phyloP scores from a whole-genome alignment of 2,888 invertebrate species.

The Agapetus fuscipes region DNA sequence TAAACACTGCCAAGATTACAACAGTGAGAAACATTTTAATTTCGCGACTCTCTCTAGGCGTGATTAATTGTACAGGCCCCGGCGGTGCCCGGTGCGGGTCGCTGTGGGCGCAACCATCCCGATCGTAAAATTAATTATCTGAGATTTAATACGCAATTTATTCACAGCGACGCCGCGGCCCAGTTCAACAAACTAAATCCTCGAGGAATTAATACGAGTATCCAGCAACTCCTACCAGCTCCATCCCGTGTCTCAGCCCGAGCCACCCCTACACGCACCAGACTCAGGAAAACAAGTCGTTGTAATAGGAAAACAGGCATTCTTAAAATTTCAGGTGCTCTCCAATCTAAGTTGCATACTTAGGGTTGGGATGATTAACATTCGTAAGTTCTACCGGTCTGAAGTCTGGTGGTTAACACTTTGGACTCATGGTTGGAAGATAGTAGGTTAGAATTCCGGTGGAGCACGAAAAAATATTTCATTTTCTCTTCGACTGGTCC shows the following conservation, averaged over 20 bases:
- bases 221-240: conserved; percentile 10
- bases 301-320: no score
- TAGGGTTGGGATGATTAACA: no score
- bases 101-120: conserved; percentile 14
- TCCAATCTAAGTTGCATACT: no score
- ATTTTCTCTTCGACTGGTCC: no score
- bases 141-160: conserved; percentile 22
- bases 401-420: no score
- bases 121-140: conserved; percentile 21
- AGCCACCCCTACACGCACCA: background rate
- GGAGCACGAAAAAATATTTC: no score
- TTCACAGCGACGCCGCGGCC: conserved; percentile 12
- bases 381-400: no score
- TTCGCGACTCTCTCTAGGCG: background rate
- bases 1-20: no score
- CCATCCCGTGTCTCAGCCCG: background rate
- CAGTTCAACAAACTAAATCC: conserved; percentile 20
- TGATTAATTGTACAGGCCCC: background rate
- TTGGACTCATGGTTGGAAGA: no score
- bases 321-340: no score
- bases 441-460: no score
- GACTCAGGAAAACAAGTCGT: no score
- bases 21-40: background rate
- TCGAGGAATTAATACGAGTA: conserved; percentile 20
- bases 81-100: background rate